phyloP scores from a whole-genome alignment of 2,888 invertebrate genomes.

The Nomada flava region DNA sequence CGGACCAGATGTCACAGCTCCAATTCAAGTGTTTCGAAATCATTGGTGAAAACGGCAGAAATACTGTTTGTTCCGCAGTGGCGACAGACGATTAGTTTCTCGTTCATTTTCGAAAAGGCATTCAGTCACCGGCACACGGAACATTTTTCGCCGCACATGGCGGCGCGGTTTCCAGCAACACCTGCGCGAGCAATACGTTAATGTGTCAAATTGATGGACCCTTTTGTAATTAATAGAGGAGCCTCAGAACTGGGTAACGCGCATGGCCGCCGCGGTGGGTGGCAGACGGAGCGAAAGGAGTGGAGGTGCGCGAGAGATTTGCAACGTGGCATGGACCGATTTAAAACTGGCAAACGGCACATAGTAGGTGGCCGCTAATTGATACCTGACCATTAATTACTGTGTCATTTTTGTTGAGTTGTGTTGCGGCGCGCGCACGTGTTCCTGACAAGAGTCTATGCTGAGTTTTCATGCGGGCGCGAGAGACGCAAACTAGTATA shows the following conservation, averaged over 20 bases:
- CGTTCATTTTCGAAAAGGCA: conserved; percentile 60
- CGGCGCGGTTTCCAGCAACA: conserved; percentile 77
- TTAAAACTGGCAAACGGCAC: conserved; percentile 78
- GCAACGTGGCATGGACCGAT: conserved; percentile 72
- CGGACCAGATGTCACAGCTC: neutral
- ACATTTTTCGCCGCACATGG: conserved; percentile 72
- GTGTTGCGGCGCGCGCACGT: conserved; percentile 80
- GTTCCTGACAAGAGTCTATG: conserved; percentile 77
- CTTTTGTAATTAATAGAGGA: conserved; percentile 82
- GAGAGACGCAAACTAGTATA: conserved; percentile 15
- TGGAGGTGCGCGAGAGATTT: conserved; percentile 58
- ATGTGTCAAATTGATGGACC: conserved; percentile 84
- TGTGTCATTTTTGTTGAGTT: conserved; percentile 82
- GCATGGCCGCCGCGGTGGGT: conserved; percentile 30
- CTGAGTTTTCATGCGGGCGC: conserved; percentile 37
- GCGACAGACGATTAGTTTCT: conserved; percentile 55
- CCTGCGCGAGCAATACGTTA: conserved; percentile 83
- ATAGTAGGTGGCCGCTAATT: conserved; percentile 79
- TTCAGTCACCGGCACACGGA: conserved; percentile 54
- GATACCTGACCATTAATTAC: conserved; percentile 84
- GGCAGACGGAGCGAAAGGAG: neutral
- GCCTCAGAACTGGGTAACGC: conserved; percentile 47
- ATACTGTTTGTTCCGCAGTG: neutral
- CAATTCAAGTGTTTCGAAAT: neutral
- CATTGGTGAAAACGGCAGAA: neutral